phyloP scores from a whole-genome alignment of 2,797 vertebrate genomes.

The Sebastes steindachneri region DNA sequence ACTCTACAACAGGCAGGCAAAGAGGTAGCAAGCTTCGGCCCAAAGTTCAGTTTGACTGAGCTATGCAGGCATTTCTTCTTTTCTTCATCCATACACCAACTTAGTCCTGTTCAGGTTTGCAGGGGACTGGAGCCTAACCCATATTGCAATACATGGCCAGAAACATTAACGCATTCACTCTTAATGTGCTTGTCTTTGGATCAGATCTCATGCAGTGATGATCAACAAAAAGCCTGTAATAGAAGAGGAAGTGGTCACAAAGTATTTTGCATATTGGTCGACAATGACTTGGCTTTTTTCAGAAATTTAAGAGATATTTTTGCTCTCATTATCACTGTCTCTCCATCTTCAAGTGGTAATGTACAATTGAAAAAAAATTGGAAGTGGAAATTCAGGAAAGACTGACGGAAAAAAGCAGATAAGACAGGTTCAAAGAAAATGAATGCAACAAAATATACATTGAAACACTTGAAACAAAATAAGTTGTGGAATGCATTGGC shows the following conservation, averaged over 20 bases:
- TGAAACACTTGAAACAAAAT: neutral
- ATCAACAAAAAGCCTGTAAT: too few relatives aligned
- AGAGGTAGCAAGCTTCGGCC: conserved; percentile 56
- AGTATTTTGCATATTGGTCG: neutral
- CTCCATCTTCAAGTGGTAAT: neutral
- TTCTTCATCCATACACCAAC: neutral
- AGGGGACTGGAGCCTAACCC: neutral
- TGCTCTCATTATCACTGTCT: neutral
- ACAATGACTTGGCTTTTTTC: neutral
- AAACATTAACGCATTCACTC: neutral
- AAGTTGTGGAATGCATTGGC: neutral
- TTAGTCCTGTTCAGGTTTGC: neutral
- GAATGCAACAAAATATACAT: neutral
- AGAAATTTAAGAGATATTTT: neutral
- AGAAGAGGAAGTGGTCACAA: neutral
- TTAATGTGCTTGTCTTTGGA: neutral
- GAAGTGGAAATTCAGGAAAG: neutral
- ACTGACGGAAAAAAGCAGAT: neutral
- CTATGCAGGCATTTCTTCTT: neutral
- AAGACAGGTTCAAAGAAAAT: neutral
- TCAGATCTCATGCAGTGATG: neutral
- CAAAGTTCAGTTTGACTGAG: neutral
- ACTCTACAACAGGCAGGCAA: conserved; percentile 45
- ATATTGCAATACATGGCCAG: neutral
- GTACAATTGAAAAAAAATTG: neutral